Base-by-base conservation (phyloP, 2,113 vertebrate genomes). In the Halcyon malimbica region DNA sequence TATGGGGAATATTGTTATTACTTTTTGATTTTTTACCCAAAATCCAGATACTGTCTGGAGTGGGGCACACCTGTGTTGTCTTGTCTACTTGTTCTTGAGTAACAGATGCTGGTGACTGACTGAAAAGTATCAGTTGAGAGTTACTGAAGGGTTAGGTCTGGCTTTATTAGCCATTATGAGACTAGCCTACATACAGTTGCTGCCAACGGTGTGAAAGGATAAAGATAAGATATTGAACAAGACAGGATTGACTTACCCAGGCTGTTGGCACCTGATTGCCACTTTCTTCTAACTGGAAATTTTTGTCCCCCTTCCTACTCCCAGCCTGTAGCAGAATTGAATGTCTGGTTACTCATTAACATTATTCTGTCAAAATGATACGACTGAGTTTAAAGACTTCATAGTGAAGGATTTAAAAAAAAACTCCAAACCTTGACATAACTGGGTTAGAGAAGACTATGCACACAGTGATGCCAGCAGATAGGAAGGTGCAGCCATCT, bases 331-430 rank as follows among this genome's bases (percentile, higher is more conserved):
- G 60, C 26, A 81, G 77, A 67, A 51, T 0, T 25, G 69, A 84
- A 74, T 92, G 44, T 35, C 63, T 83, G 10, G 28, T 92, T 95
- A 79, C n/a, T 93, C 56, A 29, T 71, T 89, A 96, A 89, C 59
- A 48, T 84, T 81, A 63, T 81, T 83, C 76, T 67, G 80, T 89
- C 51, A 87, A 70, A 87, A 70, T 75, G 0, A 89, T 92, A 74
- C 77, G 46, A 67, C 20, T 74, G n/a, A 86, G 51, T 92, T 83
- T 64, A 84, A 94, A 31, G 78, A 56, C 35, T 56, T 91, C 33
- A 39, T 68, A 67, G 33, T 48, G 39, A 64, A 41, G 44, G 24
- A 71, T 60, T 69, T 42, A 23, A 42, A n/a, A 54, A 65, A 63
- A 39, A 10, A 6, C 24, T 17, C 39, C 24, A 19, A 67, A 48